These are phyloP conservation scores for Oxyscelio sp. DNA, from an alignment of 2,888 invertebrate genomes.

Conservation along the genomic window DNA sequence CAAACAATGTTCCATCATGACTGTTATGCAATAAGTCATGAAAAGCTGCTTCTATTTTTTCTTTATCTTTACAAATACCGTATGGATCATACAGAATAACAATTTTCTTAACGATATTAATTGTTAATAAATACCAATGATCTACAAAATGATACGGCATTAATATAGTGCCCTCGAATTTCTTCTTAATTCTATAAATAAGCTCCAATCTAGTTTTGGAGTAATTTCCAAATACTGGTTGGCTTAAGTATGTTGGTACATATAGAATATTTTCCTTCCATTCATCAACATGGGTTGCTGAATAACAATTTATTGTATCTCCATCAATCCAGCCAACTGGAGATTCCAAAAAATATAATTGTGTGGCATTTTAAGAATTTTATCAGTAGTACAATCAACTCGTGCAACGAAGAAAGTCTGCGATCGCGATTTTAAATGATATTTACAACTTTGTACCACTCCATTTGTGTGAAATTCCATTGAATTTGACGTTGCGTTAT, in stretches of 20 bases:
- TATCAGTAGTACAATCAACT: background rate
- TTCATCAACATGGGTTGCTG: background rate
- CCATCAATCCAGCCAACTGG: conserved; percentile 9
- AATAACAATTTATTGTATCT: background rate
- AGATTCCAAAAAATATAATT: background rate
- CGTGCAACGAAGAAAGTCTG: background rate
- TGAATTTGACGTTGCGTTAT: no score
- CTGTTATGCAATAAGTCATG: background rate
- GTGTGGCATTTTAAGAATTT: background rate
- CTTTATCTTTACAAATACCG: background rate
- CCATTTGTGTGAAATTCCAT: background rate
- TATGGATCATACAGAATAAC: conserved; percentile 39
- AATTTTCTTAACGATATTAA: background rate
- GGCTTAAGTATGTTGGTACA: background rate
- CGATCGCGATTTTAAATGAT: background rate
- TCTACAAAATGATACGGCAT: background rate
- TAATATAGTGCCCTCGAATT: background rate
- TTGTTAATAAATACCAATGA: conserved; percentile 25
- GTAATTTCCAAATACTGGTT: background rate
- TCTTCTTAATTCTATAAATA: no score
- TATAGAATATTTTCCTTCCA: conserved; percentile 1
- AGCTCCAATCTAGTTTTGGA: no score
- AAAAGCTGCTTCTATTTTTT: background rate
- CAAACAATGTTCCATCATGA: background rate
- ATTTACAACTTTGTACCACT: background rate